Evolutionary conservation across 2,888 invertebrate species (phyloP).

Genomic region (Acronicta aceris): DNA sequence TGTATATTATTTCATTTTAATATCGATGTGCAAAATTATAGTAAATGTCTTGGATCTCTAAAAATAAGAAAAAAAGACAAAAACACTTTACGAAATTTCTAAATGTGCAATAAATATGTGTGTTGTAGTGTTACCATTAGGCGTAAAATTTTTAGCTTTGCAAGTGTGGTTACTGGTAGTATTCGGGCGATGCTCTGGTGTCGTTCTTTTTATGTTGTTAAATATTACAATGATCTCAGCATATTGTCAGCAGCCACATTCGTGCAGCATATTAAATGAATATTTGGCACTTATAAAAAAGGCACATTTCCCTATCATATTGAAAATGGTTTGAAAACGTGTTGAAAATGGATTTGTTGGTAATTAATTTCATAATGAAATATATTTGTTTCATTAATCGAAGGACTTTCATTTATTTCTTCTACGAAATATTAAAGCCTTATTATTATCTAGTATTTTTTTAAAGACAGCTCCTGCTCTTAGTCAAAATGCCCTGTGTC

Average conservation of each 20-base stretch:
- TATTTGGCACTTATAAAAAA: slow-evolving; percentile 89
- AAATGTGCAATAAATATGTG: slow-evolving; percentile 90
- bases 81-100: slow-evolving; percentile 89
- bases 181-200: slow-evolving; percentile 59
- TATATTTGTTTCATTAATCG: slow-evolving; percentile 89
- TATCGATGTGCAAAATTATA: slow-evolving; percentile 89
- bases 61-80: slow-evolving; percentile 88
- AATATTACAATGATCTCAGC: slow-evolving; percentile 83
- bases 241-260: slow-evolving; percentile 76
- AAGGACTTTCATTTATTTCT: slow-evolving; percentile 75
- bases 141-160: slow-evolving; percentile 83
- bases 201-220: slow-evolving; percentile 71
- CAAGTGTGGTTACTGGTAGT: slow-evolving; percentile 71
- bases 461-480: too few relatives aligned
- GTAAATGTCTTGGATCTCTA: slow-evolving; percentile 89
- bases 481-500: too few relatives aligned
- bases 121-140: slow-evolving; percentile 90
- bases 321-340: slow-evolving; percentile 88
- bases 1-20: slow-evolving; percentile 87
- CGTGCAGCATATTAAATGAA: slow-evolving; percentile 81
- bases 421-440: not conserved
- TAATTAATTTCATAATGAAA: slow-evolving; percentile 90
- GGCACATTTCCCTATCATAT: slow-evolving; percentile 88
- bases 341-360: slow-evolving; percentile 90
- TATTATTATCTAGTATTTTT: too few relatives aligned